Evolutionary conservation across 2,888 invertebrate species (phyloP).

Genomic region (Drosophila paracracens): DNA sequence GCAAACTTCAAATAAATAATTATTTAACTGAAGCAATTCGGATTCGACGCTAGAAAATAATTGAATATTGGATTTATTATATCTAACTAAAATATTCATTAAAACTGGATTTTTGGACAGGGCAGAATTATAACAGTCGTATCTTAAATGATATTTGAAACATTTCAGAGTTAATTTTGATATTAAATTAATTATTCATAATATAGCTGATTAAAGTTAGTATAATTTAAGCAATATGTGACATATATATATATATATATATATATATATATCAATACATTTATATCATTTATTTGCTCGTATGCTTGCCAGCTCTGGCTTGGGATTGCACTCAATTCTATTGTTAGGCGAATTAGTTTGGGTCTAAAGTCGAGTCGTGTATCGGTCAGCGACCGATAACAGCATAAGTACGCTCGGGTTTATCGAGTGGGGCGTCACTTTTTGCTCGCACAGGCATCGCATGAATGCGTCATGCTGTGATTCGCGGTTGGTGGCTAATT

Average conservation of each 20-base stretch:
- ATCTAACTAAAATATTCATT: background rate
- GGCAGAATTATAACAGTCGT: background rate
- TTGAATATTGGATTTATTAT: background rate
- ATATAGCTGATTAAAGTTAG: background rate
- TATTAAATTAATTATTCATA: background rate
- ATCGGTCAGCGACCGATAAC: slow-evolving; percentile 21
- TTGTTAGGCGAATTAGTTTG: slow-evolving; percentile 11
- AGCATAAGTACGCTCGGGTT: slow-evolving; percentile 19
- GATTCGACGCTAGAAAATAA: background rate
- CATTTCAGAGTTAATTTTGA: background rate
- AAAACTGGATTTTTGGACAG: background rate
- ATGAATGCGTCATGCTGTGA: slow-evolving; percentile 1
- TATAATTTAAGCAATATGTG: background rate
- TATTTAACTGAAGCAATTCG: background rate
- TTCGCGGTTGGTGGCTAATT: background rate
- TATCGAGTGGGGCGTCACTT: slow-evolving; percentile 32
- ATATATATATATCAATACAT: background rate
- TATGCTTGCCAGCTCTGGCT: background rate
- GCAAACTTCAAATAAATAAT: background rate
- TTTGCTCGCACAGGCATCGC: background rate
- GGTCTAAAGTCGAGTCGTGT: slow-evolving; percentile 27
- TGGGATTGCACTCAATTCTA: background rate
- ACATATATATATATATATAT: background rate
- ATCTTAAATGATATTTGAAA: background rate
- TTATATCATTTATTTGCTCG: background rate